phyloP scores from a whole-genome alignment of 2,888 invertebrate species.

The Biston stratarius region DNA sequence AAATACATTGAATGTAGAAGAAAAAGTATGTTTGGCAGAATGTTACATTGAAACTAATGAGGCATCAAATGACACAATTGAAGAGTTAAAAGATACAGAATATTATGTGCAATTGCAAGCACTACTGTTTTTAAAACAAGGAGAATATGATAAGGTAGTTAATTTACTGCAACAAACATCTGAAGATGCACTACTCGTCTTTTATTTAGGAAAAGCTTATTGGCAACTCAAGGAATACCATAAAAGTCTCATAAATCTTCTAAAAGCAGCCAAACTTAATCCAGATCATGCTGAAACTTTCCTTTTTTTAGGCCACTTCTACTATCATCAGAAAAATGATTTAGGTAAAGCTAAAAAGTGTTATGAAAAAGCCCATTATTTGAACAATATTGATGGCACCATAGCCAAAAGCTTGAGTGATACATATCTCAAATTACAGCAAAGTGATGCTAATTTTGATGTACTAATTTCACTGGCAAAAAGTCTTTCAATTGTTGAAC shows the following conservation, averaged over 20 bases:
- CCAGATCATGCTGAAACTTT: constrained; percentile 92
- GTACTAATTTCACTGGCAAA: constrained; percentile 83
- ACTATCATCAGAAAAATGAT: constrained; percentile 87
- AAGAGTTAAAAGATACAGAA: constrained; percentile 62
- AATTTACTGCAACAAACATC: constrained; percentile 75
- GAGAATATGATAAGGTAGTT: constrained; percentile 84
- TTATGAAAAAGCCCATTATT: constrained; percentile 93
- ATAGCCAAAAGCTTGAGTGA: constrained; percentile 92
- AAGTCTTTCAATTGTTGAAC: constrained; percentile 80
- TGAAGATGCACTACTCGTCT: constrained; percentile 82
- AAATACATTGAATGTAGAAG: constrained; percentile 56
- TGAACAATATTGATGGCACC: constrained; percentile 89
- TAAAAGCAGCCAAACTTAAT: constrained; percentile 90
- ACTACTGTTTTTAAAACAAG: constrained; percentile 78
- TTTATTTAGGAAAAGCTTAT: constrained; percentile 87
- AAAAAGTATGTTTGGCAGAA: constrained; percentile 68
- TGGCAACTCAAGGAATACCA: constrained; percentile 87
- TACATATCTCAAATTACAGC: constrained; percentile 89
- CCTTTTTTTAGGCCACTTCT: constrained; percentile 91
- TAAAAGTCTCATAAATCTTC: constrained; percentile 87
- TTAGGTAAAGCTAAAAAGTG: constrained; percentile 92
- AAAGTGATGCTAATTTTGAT: constrained; percentile 88
- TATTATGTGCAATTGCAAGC: constrained; percentile 79
- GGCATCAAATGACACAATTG: constrained; percentile 60
- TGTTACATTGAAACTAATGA: constrained; percentile 72